Base-by-base conservation (phyloP, 2,797 vertebrate species). In the Steatocranus sp. region DNA sequence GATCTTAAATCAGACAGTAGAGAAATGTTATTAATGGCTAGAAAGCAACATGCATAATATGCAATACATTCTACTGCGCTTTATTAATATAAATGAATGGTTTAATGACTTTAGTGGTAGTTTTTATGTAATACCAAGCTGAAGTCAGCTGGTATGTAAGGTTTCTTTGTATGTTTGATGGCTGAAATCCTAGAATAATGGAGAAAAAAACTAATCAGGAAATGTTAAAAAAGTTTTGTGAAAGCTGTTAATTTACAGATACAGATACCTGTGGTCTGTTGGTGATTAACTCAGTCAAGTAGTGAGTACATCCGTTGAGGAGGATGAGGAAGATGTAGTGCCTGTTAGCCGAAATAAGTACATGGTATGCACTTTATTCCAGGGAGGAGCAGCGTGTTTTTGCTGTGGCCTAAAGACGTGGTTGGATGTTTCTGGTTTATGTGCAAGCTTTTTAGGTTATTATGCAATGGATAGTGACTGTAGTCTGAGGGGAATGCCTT, bases 401-500 rank as follows among this genome's bases (percentile, higher is more conserved):
- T 76, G 58, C 50, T 74, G n/a, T 73, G 78, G 79, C 84, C 83
- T 78, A 53, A 74, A 83, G 80, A 83, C 78, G 76, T 68, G 75
- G 34, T 80, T 73, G 41, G 58, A 83, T 83, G 76, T 83, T 74
- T 86, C 20, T 78, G 82, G 61, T 84, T 85, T 50, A 10, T 80
- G 74, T 79, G 75, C 75, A 53, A 76, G 58, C 46, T 78, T 90
- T 83, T 82, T 75, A 25, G 41, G 77, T 56, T 83, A 75, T 91
- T 90, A 87, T 85, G 84, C 82, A 88, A 85, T 48, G 76, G 76
- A 83, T 76, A 90, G 84, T 73, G 86, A 81, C 77, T 85, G 81
- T 63, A 80, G 85, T 88, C 83, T 83, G 76, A 87, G 56, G 81
- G 84, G 82, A 87, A 84, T 76, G 87, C 91, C 83, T 85, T 83